A percentile compares a stretch with the other conserved stretches of the same genome.
Conservation (phyloP, 1,140 invertebrate species). For the Drosophila hydei region DNA sequence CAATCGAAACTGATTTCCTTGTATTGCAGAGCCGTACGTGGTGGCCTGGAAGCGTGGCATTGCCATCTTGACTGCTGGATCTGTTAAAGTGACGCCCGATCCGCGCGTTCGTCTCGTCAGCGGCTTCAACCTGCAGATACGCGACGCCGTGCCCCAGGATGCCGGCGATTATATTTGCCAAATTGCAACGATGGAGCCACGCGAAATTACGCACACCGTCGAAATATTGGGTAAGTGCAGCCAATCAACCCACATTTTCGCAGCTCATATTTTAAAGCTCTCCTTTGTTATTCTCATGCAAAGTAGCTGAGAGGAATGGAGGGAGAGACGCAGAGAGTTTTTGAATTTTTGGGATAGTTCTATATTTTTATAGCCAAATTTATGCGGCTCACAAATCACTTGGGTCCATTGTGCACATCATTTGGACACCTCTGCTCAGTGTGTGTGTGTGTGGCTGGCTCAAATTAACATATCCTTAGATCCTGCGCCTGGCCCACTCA, state of each 20-base stretch:
- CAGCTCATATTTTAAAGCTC: not conserved
- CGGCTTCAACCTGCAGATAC: conserved; percentile 86
- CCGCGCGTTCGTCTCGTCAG: conserved; percentile 85
- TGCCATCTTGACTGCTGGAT: conserved; percentile 86
- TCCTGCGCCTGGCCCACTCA: conserved; percentile 68
- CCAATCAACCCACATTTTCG: not conserved
- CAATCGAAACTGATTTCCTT: conserved; percentile 4
- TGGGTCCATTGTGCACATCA: conserved; percentile 75
- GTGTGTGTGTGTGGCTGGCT: conserved; percentile 35
- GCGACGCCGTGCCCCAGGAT: conserved; percentile 85
- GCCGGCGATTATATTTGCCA: conserved; percentile 87
- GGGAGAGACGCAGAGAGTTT: not conserved
- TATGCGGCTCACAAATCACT: conserved; percentile 76
- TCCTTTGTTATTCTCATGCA: conserved; percentile 67
- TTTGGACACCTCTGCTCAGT: conserved; percentile 50
- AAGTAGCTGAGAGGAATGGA: conserved; percentile 24
- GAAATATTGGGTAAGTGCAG: conserved; percentile 86
- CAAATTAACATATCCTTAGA: conserved; percentile 79
- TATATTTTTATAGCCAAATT: conserved; percentile 66
- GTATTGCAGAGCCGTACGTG: conserved; percentile 84
- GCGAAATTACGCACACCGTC: conserved; percentile 86
- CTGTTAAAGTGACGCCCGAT: conserved; percentile 86
- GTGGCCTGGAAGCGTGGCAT: conserved; percentile 86
- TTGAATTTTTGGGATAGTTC: conserved; percentile 15
- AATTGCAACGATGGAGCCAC: conserved; percentile 86